Evolutionary conservation across 2,113 vertebrate genomes (phyloP).

Genomic region (Chloropsis cyanopogon): DNA sequence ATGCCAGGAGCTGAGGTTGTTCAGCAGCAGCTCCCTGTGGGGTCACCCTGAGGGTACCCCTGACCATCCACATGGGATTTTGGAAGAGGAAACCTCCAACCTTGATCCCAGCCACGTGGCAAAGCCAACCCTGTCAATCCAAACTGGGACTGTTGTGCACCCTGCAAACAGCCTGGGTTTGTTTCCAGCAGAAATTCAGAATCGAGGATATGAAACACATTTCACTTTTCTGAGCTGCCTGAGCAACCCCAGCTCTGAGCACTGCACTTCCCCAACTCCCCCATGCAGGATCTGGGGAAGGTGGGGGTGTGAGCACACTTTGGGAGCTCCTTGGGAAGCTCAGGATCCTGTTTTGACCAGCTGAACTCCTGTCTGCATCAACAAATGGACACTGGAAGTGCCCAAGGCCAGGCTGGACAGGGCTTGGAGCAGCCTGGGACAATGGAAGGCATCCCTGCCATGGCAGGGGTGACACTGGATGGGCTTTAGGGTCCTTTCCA

Average conservation of each 20-base stretch:
- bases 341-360: not conserved
- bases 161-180: not conserved
- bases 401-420: accelerated
- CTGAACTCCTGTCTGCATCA: not conserved
- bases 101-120: not conserved
- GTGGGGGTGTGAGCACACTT: not conserved
- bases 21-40: not conserved
- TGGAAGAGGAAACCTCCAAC: not conserved
- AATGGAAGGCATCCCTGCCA: not conserved
- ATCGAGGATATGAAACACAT: accelerated
- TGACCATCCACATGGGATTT: not conserved
- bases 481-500: not conserved
- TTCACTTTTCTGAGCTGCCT: not conserved
- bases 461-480: not conserved
- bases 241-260: not conserved
- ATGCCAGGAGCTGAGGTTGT: not conserved
- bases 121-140: not conserved
- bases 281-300: not conserved
- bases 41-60: not conserved
- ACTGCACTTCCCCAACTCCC: accelerated
- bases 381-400: not conserved
- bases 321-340: not conserved
- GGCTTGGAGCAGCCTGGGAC: not conserved
- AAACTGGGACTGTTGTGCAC: not conserved
- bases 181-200: not conserved